Base-by-base conservation (phyloP, 2,797 vertebrate species). In the Tachyglossus aculeatus region DNA sequence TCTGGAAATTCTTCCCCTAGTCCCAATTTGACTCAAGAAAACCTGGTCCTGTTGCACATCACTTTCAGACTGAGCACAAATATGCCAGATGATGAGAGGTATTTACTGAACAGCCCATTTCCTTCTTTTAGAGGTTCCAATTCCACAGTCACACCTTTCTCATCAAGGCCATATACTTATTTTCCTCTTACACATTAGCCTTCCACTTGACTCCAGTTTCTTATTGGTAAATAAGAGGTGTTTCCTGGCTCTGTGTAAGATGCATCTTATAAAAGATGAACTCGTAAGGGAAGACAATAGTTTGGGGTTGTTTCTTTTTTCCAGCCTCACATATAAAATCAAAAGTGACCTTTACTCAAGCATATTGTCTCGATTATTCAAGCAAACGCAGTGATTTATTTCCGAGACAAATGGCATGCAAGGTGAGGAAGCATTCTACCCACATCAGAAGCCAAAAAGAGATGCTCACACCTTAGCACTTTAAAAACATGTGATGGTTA, bases 61-160 rank as follows among this genome's bases (percentile, higher is more conserved):
- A n/a, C n/a, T n/a, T n/a, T n/a, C n/a, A 19, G n/a, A 40, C 7
- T 6, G n/a, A 40, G n/a, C 15, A 40, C 6, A 6, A 9, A 40
- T 16, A 40, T 6, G 38, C 5, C 15, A 40, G 38, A 40, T 43
- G 15, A 9, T 22, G n/a, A 32, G 18, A 29, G 6, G 19, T 11
- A 50, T 6, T 41, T 1, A 52, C n/a, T 62, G 75, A 38, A 7
- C 37, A 31, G 9, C 32, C 7, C 32, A 63, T 48, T 68, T 65
- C 3, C 33, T 40, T 32, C 56, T n/a, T 33, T 40, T 43, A 64
- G 8, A 25, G 39, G 54, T 41, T 51, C 5, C 11, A 53, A 29
- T n/a, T n/a, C n/a, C n/a, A n/a, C n/a, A 36, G n/a, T n/a, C 74
- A 24, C 48, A 56, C 56, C 61, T 56, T 64, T 29, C 55, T 29